Percentiles rank a stretch among this genome's conserved stretches.
phyloP scores from a whole-genome alignment of 37 sponge, comb jelly and placozoan species.

The Spongia lamella region DNA sequence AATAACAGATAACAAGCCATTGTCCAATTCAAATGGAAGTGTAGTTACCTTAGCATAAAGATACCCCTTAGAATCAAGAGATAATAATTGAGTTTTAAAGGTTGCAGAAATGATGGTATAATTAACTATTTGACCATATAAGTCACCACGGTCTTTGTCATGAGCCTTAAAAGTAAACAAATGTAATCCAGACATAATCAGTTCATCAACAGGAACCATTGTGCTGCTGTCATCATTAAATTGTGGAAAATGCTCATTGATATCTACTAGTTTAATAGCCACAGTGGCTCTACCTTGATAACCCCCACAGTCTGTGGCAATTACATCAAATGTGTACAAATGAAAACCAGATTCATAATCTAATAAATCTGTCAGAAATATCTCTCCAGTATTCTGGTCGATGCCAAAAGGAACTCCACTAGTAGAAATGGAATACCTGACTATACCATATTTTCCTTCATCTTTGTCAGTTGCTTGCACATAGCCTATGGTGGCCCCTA shows the following conservation, averaged over 20 bases:
- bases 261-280: conserved; percentile 19
- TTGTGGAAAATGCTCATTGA: conserved; percentile 47
- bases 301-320: conserved; percentile 34
- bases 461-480: conserved; percentile 31
- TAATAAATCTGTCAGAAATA: conserved; percentile 25
- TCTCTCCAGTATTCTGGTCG: conserved; percentile 7
- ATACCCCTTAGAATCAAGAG: too few species aligned
- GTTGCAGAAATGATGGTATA: background rate
- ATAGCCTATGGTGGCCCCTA: conserved; percentile 6
- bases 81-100: background rate
- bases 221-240: background rate
- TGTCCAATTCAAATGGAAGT: background rate
- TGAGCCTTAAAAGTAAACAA: conserved; percentile 8
- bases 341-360: conserved; percentile 42
- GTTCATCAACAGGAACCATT: conserved; percentile 4
- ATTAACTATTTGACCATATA: background rate
- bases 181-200: background rate
- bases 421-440: conserved; percentile 6
- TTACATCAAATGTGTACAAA: conserved; percentile 32
- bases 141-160: conserved; percentile 18
- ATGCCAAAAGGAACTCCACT: conserved; percentile 19
- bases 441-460: conserved; percentile 27
- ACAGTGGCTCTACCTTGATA: background rate
- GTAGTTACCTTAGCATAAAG: too few species aligned
- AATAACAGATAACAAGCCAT: background rate